Evolutionary conservation across 2,113 vertebrate species (phyloP).

Genomic region (Cercopithecus mona): DNA sequence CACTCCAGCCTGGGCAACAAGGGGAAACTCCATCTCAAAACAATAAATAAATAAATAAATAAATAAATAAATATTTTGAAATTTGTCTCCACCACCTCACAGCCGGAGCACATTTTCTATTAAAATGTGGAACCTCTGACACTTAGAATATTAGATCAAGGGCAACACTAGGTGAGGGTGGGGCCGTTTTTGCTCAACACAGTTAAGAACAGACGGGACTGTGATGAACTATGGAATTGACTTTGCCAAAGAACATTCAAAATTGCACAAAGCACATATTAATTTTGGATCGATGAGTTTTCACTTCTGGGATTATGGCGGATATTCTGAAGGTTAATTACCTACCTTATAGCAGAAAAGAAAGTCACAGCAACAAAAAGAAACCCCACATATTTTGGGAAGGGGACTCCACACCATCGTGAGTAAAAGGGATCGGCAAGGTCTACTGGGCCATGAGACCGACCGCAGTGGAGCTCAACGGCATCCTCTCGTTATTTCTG

Average conservation of each 20-base stretch:
- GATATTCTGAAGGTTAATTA: not conserved
- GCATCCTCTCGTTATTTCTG: slow-evolving; percentile 52
- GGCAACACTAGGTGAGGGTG: not conserved
- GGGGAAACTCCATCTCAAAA: too few relatives aligned
- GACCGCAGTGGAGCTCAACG: too few relatives aligned
- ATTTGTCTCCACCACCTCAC: not conserved
- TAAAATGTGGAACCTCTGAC: not conserved
- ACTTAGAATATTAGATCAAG: not conserved
- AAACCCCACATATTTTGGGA: not conserved
- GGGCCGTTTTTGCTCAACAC: not conserved
- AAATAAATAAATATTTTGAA: too few relatives aligned
- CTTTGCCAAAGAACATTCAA: not conserved
- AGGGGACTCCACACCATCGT: not conserved
- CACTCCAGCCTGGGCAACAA: too few relatives aligned
- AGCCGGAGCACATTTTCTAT: not conserved
- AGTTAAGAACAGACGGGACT: not conserved
- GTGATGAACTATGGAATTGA: not conserved
- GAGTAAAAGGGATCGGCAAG: too few relatives aligned
- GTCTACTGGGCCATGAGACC: not conserved
- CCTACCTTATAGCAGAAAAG: not conserved
- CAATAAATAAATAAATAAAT: too few relatives aligned
- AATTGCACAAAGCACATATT: not conserved
- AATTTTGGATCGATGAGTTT: not conserved
- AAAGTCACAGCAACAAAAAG: not conserved
- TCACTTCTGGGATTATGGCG: not conserved